These are phyloP conservation scores for Athene cunicularia DNA, from an alignment of 2,113 vertebrate genomes.

Conservation along the genomic window DNA sequence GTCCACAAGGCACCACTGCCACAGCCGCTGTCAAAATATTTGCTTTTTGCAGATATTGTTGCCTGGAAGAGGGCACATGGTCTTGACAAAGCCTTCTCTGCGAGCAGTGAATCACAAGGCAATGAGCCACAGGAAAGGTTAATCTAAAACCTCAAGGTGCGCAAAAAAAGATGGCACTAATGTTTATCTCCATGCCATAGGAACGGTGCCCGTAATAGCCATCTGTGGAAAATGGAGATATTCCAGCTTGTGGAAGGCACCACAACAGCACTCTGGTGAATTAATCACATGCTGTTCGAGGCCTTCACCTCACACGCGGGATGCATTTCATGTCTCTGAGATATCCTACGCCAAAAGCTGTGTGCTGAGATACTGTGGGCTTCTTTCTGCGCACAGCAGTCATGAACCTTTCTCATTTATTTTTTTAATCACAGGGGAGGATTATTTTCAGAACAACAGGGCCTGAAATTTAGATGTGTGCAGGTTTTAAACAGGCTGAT, in stretches of 20 bases:
- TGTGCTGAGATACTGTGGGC: background rate
- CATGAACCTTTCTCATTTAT: constrained; percentile 9
- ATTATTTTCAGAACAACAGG: constrained; percentile 53
- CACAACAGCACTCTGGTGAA: background rate
- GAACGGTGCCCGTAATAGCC: background rate
- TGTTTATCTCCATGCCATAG: constrained; percentile 11
- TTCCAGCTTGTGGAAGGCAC: constrained; percentile 4
- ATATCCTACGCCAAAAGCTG: background rate
- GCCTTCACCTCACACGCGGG: background rate
- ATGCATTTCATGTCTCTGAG: background rate
- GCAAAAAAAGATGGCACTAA: background rate
- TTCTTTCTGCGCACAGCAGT: background rate
- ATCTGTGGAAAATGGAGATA: constrained; percentile 22
- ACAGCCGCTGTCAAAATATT: background rate
- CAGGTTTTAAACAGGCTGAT: constrained; percentile 8
- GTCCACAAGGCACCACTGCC: background rate
- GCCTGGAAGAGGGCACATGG: background rate
- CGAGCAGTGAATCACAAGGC: background rate
- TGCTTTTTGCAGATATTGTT: background rate
- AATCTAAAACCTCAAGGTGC: background rate
- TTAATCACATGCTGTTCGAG: background rate
- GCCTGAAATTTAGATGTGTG: constrained; percentile 41
- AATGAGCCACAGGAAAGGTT: background rate
- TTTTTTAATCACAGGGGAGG: constrained; percentile 43
- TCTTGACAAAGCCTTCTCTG: background rate